These are phyloP conservation scores for Eumeta japonica DNA, from an alignment of 1,140 invertebrate genomes.

Conservation along the genomic window DNA sequence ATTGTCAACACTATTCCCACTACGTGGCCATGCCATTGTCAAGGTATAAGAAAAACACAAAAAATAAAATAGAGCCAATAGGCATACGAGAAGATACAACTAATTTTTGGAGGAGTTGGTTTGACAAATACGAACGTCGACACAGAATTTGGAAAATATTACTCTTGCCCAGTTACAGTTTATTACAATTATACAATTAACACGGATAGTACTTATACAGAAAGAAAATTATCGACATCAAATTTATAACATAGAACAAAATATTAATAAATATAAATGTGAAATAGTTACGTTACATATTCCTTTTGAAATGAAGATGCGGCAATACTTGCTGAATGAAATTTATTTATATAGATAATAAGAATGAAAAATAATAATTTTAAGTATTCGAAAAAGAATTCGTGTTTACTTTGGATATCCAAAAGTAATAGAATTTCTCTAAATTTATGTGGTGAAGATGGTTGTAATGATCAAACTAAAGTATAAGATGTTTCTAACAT, in stretches of 20 bases:
- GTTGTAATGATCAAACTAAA: too few species aligned
- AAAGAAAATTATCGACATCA: slow-evolving; percentile 21
- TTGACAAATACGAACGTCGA: not conserved
- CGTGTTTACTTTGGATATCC: slow-evolving; percentile 18
- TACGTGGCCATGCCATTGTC: not conserved
- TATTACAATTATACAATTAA: slow-evolving; percentile 15
- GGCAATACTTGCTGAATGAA: slow-evolving; percentile 23
- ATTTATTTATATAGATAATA: slow-evolving; percentile 20
- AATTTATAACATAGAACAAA: slow-evolving; percentile 26
- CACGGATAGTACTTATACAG: slow-evolving; percentile 10
- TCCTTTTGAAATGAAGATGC: slow-evolving; percentile 20
- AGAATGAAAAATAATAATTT: slow-evolving; percentile 17
- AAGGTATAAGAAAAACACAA: not conserved
- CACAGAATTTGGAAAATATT: not conserved
- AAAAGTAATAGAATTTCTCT: slow-evolving; percentile 17
- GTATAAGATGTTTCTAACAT: slow-evolving; percentile 6
- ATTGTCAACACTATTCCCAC: not conserved
- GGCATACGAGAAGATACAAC: not conserved
- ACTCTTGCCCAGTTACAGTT: slow-evolving; percentile 21
- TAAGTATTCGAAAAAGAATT: slow-evolving; percentile 20
- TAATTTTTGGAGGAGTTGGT: not conserved
- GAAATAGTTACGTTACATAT: slow-evolving; percentile 26
- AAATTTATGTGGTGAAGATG: slow-evolving; percentile 19
- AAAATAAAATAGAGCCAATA: not conserved
- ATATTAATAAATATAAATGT: slow-evolving; percentile 25